Percentiles rank a stretch among this genome's conserved stretches.
phyloP scores from a whole-genome alignment of 2,113 vertebrate species.

The Otus sunia region DNA sequence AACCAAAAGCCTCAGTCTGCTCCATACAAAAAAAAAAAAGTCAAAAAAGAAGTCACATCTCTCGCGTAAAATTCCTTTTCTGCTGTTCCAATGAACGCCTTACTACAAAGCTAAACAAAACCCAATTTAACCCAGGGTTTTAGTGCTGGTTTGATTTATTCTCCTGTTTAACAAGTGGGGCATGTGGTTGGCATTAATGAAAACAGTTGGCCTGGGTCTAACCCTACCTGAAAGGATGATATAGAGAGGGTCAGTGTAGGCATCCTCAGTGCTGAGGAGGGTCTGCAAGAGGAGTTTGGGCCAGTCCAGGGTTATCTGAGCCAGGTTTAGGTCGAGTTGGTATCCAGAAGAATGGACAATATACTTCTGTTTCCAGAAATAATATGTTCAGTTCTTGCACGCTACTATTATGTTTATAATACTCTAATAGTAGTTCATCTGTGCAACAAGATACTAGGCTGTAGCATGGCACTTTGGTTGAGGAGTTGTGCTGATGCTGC shows the following conservation, averaged over 20 bases:
- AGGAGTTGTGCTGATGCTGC: background rate
- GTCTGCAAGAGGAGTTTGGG: background rate
- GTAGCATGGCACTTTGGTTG: fast-evolving
- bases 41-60: background rate
- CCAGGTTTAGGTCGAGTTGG: background rate
- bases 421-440: background rate
- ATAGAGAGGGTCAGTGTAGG: fast-evolving
- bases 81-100: background rate
- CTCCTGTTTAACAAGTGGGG: background rate
- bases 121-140: background rate
- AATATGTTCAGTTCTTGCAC: background rate
- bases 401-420: background rate
- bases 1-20: background rate
- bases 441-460: no score
- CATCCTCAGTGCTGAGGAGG: background rate
- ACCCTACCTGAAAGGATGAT: background rate
- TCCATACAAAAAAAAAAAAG: background rate
- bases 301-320: background rate
- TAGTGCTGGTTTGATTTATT: background rate
- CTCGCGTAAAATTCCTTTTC: background rate
- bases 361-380: background rate
- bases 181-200: background rate
- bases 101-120: background rate
- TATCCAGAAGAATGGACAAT: background rate
- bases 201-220: background rate